phyloP scores from a whole-genome alignment of 2,888 invertebrate genomes.

The Ophion costatus region DNA sequence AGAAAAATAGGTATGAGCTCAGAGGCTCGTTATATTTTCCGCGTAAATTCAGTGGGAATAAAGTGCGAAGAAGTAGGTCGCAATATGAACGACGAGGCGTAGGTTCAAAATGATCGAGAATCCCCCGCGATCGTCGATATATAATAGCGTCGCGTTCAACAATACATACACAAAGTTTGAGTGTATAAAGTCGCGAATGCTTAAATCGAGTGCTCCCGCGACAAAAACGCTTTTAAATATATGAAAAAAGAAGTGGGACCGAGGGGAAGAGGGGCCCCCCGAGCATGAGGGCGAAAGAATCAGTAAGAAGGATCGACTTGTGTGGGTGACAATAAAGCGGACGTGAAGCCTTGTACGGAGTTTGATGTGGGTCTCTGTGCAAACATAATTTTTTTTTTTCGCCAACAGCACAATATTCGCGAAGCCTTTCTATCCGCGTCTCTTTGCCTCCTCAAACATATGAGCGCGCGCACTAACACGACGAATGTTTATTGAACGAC shows the following conservation, averaged over 20 bases:
- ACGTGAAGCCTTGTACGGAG: slow-evolving; percentile 64
- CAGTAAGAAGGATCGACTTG: slow-evolving; percentile 59
- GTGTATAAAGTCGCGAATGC: slow-evolving; percentile 15
- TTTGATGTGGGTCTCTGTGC: slow-evolving; percentile 61
- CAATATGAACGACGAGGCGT: slow-evolving; percentile 52
- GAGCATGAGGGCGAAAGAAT: slow-evolving; percentile 15
- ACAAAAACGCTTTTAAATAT: slow-evolving; percentile 60
- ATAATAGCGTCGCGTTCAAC: slow-evolving; percentile 40
- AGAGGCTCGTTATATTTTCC: slow-evolving; percentile 24
- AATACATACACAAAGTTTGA: slow-evolving; percentile 5
- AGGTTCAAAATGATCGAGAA: slow-evolving; percentile 62
- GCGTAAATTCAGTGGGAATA: slow-evolving; percentile 47
- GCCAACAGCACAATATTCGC: slow-evolving; percentile 47
- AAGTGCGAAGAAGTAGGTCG: slow-evolving; percentile 59
- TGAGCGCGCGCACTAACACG: not conserved
- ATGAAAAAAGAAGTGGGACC: not conserved
- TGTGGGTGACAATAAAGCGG: slow-evolving; percentile 71
- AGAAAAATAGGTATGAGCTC: slow-evolving; percentile 48
- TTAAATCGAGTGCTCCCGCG: slow-evolving; percentile 44
- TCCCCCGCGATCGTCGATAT: slow-evolving; percentile 52
- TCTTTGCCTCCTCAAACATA: slow-evolving; percentile 19
- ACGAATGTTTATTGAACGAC: slow-evolving; percentile 13
- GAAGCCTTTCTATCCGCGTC: slow-evolving; percentile 25
- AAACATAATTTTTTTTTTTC: slow-evolving; percentile 62
- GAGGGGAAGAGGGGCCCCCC: not conserved